phyloP scores from a whole-genome alignment of 2,888 invertebrate species.

The Troides oblongomaculatus region DNA sequence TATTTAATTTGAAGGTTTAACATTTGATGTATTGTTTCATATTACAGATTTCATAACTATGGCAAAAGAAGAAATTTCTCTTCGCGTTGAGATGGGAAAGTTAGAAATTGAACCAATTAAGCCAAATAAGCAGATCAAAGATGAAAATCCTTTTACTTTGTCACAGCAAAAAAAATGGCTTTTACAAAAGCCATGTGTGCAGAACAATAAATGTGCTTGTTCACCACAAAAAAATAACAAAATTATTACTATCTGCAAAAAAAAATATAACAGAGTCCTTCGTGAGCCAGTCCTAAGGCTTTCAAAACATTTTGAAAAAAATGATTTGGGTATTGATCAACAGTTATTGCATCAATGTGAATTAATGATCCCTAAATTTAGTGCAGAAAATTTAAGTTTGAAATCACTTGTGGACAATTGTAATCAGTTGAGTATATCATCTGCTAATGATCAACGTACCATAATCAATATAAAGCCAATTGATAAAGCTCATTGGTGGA shows the following conservation, averaged over 20 bases:
- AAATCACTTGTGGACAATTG: constrained; percentile 68
- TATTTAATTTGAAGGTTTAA: no score
- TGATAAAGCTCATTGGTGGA: constrained; percentile 60
- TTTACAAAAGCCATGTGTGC: constrained; percentile 38
- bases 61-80: constrained; percentile 71
- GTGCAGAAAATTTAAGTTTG: constrained; percentile 55
- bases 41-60: constrained; percentile 38
- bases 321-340: constrained; percentile 38
- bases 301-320: constrained; percentile 50
- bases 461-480: constrained; percentile 36
- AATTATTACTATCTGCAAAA: constrained; percentile 56
- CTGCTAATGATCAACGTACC: constrained; percentile 39
- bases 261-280: constrained; percentile 70
- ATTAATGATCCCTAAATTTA: constrained; percentile 36
- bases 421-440: constrained; percentile 67
- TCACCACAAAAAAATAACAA: constrained; percentile 46
- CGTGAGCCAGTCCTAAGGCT: constrained; percentile 80
- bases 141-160: constrained; percentile 60
- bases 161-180: constrained; percentile 38
- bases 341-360: constrained; percentile 38
- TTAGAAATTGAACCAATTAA: constrained; percentile 78
- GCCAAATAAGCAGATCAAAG: constrained; percentile 44
- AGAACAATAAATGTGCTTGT: constrained; percentile 56
- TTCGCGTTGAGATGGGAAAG: constrained; percentile 77
- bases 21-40: background rate